Percentiles rank a stretch among this genome's conserved stretches.
phyloP scores from a whole-genome alignment of 2,888 invertebrate genomes.

The Phoronis australis region DNA sequence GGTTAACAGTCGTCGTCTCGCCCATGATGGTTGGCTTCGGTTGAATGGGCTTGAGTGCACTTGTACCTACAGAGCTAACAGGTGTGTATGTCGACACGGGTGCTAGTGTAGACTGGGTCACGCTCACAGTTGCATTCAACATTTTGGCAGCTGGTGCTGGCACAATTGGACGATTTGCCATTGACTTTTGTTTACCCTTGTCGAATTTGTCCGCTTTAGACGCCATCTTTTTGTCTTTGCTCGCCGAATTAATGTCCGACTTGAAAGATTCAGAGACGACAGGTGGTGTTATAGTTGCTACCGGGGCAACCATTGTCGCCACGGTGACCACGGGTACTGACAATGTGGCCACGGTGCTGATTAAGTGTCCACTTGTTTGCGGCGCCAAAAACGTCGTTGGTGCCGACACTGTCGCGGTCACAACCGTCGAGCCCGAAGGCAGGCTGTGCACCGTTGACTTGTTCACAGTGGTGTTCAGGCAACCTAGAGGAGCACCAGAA shows the following conservation, averaged over 20 bases:
- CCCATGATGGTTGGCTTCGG: slow-evolving; percentile 51
- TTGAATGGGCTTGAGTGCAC: slow-evolving; percentile 48
- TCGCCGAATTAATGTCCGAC: slow-evolving; percentile 9
- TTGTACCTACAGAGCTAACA: slow-evolving; percentile 24
- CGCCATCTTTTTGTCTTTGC: slow-evolving; percentile 5
- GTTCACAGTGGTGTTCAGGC: no score
- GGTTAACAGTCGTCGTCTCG: slow-evolving; percentile 39
- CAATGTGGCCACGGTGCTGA: no score
- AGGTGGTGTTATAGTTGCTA: slow-evolving; percentile 14
- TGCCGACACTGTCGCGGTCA: no score
- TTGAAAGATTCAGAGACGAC: slow-evolving; percentile 14
- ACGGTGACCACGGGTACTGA: no score
- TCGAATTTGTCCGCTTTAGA: slow-evolving; percentile 27
- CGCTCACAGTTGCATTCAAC: slow-evolving; percentile 25
- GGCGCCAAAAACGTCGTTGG: no score
- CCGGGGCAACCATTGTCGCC: slow-evolving; percentile 15
- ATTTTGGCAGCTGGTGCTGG: slow-evolving; percentile 39
- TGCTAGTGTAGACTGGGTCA: slow-evolving; percentile 26
- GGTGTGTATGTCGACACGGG: slow-evolving; percentile 29
- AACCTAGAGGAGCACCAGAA: slow-evolving; percentile 19
- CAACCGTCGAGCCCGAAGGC: no score
- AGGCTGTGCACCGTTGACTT: no score
- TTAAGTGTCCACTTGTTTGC: no score
- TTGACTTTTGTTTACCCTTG: slow-evolving; percentile 23
- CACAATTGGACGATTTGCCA: slow-evolving; percentile 39